phyloP scores from a whole-genome alignment of 2,888 invertebrate genomes.

The Coremacera marginata region DNA sequence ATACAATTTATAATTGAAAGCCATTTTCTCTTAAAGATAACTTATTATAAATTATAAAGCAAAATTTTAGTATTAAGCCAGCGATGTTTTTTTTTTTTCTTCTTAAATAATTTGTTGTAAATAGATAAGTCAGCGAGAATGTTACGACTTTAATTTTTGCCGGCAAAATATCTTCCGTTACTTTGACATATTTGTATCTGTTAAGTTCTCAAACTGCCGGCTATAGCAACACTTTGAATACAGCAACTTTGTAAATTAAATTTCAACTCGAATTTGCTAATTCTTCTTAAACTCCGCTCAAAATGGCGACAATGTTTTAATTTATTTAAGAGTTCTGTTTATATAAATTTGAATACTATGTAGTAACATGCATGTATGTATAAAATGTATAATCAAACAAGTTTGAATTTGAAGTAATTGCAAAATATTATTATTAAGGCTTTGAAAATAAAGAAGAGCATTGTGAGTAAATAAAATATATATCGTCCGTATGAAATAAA shows the following conservation, averaged over 20 bases:
- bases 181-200: not conserved
- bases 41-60: not conserved
- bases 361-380: conserved; percentile 19
- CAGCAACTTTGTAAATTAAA: no score
- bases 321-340: conserved; percentile 11
- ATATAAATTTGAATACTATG: not conserved
- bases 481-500: conserved; percentile 19
- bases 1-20: not conserved
- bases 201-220: not conserved
- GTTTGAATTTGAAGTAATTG: not conserved
- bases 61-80: conserved; percentile 6
- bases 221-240: no score
- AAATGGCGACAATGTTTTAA: not conserved
- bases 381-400: conserved; percentile 20
- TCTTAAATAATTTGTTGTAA: not conserved
- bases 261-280: no score
- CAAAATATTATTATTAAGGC: not conserved
- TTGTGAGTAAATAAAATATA: conserved; percentile 12
- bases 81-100: not conserved
- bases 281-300: not conserved
- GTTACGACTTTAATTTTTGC: not conserved
- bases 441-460: conserved; percentile 12
- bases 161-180: not conserved
- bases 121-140: not conserved
- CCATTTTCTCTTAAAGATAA: conserved; percentile 15